A percentile compares a stretch with the other conserved stretches of the same genome.
These are phyloP conservation scores for Hemichromis elongatus DNA, from an alignment of 2,113 vertebrate genomes.

Conservation along the genomic window DNA sequence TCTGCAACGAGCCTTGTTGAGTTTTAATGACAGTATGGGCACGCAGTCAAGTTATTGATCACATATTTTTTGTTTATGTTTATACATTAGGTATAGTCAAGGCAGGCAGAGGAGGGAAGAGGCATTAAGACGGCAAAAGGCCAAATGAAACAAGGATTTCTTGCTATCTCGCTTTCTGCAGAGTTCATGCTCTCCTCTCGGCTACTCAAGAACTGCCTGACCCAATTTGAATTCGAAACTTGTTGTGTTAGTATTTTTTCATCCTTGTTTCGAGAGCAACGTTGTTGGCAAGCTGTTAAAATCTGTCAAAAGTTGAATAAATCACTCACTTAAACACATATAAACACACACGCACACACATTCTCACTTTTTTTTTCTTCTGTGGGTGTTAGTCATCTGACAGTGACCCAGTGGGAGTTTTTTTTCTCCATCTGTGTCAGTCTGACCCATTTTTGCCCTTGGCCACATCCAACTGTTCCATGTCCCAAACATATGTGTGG, in stretches of 20 bases:
- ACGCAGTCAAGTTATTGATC: not conserved
- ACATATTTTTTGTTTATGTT: not conserved
- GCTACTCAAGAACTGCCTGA: conserved; percentile 1
- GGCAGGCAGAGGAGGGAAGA: not conserved
- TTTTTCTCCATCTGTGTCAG: conserved; percentile 76
- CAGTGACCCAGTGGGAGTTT: conserved; percentile 74
- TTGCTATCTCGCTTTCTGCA: conserved; percentile 17
- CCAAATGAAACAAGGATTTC: not conserved
- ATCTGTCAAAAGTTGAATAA: conserved; percentile 43
- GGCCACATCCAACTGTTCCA: conserved; percentile 79
- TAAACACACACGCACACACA: not conserved
- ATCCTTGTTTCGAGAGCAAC: conserved; percentile 5
- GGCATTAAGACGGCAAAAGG: not conserved
- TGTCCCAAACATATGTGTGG: conserved; percentile 77
- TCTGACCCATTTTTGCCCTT: conserved; percentile 81
- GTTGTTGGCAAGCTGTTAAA: conserved; percentile 47
- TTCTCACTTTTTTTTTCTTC: conserved; percentile 22
- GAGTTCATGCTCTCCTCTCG: conserved; percentile 1
- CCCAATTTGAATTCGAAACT: conserved; percentile 33
- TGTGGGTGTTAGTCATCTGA: conserved; percentile 67
- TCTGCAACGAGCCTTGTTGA: not conserved
- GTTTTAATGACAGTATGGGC: not conserved
- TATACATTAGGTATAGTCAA: not conserved
- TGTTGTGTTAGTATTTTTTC: conserved; percentile 2
- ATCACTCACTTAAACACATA: not conserved